phyloP scores from a whole-genome alignment of 2,113 vertebrate genomes.

The Bettongia penicillata region DNA sequence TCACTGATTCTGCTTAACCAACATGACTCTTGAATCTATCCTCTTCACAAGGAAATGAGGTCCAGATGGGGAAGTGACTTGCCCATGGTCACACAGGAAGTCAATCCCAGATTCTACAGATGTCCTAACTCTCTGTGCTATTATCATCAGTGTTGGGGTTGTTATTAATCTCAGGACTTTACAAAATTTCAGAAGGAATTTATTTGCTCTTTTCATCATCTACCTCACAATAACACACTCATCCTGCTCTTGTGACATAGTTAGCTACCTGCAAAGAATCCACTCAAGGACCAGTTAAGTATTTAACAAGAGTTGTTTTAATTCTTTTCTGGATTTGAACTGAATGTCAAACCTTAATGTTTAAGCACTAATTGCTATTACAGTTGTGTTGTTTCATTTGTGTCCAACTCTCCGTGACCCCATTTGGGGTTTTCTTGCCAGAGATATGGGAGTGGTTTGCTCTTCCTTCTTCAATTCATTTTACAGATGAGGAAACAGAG shows the following conservation, averaged over 20 bases:
- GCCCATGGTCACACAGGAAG: neutral
- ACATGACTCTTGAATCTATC: neutral
- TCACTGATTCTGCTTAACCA: neutral
- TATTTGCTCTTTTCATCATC: neutral
- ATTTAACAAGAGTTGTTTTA: too few species aligned
- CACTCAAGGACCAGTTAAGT: neutral
- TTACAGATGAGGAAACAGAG: too few species aligned
- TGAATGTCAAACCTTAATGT: too few species aligned
- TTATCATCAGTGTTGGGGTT: neutral
- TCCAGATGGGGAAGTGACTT: neutral
- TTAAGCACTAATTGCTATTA: too few species aligned
- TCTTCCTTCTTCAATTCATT: too few species aligned
- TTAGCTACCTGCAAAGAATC: neutral
- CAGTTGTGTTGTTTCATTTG: too few species aligned
- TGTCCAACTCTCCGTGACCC: too few species aligned
- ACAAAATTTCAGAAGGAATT: constrained; percentile 25
- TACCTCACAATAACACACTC: neutral
- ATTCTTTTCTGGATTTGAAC: too few species aligned
- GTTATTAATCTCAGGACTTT: neutral
- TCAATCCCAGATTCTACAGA: neutral
- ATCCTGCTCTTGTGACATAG: neutral
- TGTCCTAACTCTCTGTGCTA: neutral
- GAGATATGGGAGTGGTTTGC: too few species aligned
- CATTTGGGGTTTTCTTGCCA: too few species aligned
- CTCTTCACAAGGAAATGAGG: neutral